A percentile compares a stretch with the other conserved stretches of the same genome.
Evolutionary conservation across 2,113 vertebrate genomes (phyloP).

Genomic region (Brachypteracias leptosomus): DNA sequence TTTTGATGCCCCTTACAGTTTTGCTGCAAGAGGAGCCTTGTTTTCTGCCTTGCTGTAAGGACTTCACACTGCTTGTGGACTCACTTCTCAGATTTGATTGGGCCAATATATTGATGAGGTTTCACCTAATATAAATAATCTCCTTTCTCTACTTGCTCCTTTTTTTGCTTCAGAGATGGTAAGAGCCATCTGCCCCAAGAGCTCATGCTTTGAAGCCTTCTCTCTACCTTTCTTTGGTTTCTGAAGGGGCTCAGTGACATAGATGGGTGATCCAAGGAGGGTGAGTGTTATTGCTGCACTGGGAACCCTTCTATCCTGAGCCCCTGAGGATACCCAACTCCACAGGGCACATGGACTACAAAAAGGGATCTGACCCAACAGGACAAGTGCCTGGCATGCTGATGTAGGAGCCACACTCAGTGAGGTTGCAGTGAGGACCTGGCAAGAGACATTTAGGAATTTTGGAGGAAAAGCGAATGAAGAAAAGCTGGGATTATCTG

Average conservation of each 20-base stretch:
- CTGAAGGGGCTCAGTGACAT: fast-evolving
- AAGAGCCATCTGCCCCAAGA: background rate
- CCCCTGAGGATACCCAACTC: background rate
- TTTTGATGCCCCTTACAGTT: background rate
- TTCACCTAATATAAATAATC: background rate
- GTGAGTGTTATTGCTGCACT: fast-evolving
- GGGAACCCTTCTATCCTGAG: background rate
- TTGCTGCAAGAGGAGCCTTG: background rate
- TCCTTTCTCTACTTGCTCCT: background rate
- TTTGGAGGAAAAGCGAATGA: background rate
- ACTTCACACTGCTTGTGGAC: background rate
- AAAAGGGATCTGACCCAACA: background rate
- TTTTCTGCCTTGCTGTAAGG: background rate
- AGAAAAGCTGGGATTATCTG: background rate
- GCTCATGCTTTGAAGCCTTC: background rate
- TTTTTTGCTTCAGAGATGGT: background rate
- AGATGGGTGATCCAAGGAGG: background rate
- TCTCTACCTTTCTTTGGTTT: background rate
- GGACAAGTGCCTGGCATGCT: background rate
- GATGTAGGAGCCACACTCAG: background rate
- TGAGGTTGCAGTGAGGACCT: background rate
- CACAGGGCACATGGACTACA: background rate
- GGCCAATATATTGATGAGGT: background rate
- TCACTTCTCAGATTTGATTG: background rate
- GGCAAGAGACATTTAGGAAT: background rate